Conservation (phyloP, 2,888 invertebrate genomes). For the Ectemnius lituratus region DNA sequence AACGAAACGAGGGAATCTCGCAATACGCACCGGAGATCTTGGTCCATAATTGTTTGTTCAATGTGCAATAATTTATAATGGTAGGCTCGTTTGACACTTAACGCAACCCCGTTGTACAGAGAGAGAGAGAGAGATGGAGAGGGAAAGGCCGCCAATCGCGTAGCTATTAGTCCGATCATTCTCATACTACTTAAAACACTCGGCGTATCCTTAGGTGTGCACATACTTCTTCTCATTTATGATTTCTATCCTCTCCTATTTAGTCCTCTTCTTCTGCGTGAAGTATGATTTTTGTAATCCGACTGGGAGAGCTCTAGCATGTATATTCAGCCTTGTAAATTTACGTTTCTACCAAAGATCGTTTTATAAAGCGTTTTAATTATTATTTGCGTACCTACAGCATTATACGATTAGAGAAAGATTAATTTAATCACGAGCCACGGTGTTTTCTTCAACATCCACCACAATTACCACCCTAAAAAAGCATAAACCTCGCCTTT, state of each 20-base stretch:
- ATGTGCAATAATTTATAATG: slow-evolving; percentile 71
- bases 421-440: slow-evolving; percentile 1
- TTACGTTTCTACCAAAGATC: slow-evolving; percentile 7
- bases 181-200: too few relatives aligned
- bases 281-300: slow-evolving; percentile 2
- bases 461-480: too few relatives aligned
- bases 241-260: not conserved
- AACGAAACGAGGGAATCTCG: slow-evolving; percentile 43
- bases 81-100: slow-evolving; percentile 56
- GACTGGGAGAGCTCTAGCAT: not conserved
- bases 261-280: not conserved
- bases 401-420: slow-evolving; percentile 5
- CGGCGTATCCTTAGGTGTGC: too few relatives aligned
- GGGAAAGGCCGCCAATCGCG: slow-evolving; percentile 1
- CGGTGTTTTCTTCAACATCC: slow-evolving; percentile 1
- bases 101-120: slow-evolving; percentile 44
- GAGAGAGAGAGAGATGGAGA: too few relatives aligned
- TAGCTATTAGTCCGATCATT: not conserved
- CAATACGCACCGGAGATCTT: slow-evolving; percentile 62
- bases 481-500: too few relatives aligned
- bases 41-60: slow-evolving; percentile 68
- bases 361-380: slow-evolving; percentile 3
- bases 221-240: too few relatives aligned
- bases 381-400: slow-evolving; percentile 1
- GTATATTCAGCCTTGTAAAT: slow-evolving; percentile 4